A percentile compares a stretch with the other conserved stretches of the same genome.
Conservation (phyloP, 2,797 vertebrate species). For the Australoheros facetus region DNA sequence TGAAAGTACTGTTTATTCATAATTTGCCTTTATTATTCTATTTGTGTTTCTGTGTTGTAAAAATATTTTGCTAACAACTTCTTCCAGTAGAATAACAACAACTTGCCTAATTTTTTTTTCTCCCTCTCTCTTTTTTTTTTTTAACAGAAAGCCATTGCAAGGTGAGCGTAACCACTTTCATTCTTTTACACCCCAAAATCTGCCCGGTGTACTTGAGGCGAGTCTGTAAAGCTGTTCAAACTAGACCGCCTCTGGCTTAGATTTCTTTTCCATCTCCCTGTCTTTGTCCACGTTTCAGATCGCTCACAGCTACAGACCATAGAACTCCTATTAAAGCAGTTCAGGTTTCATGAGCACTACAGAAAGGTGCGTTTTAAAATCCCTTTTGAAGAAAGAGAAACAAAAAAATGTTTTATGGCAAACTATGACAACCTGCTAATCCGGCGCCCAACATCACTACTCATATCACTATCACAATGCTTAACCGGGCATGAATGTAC, state of each 20-base stretch:
- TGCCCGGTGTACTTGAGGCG: conserved; percentile 54
- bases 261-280: conserved; percentile 54
- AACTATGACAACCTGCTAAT: conserved; percentile 31
- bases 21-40: neutral
- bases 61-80: neutral
- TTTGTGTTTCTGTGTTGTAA: neutral
- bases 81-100: conserved; percentile 5
- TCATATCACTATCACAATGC: conserved; percentile 11
- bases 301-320: conserved; percentile 52
- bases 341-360: conserved; percentile 35
- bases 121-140: neutral
- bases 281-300: conserved; percentile 64
- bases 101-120: conserved; percentile 6
- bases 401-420: conserved; percentile 14
- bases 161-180: conserved; percentile 39
- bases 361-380: conserved; percentile 32
- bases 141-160: conserved; percentile 8
- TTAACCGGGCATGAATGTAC: conserved; percentile 21
- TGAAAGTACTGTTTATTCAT: neutral
- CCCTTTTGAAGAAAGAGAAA: conserved; percentile 2
- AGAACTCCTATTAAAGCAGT: conserved; percentile 50
- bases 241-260: conserved; percentile 54
- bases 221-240: conserved; percentile 58
- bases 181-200: conserved; percentile 48
- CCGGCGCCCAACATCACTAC: conserved; percentile 1